A percentile compares a stretch with the other conserved stretches of the same genome.
Evolutionary conservation across 2,888 invertebrate species (phyloP).

Genomic region (Eudasyphora cyanicolor): DNA sequence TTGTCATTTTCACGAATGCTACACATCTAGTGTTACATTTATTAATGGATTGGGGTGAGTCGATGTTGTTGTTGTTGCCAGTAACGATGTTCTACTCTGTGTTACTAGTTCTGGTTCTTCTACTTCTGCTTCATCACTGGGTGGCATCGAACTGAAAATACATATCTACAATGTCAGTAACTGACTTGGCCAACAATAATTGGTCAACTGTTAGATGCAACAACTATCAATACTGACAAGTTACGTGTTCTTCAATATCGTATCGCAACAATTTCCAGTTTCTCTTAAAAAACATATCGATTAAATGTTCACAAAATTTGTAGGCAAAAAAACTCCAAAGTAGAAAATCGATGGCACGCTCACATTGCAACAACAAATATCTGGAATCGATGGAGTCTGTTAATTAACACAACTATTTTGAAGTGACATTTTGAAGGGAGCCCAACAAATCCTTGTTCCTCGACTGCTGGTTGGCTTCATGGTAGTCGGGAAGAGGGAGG

Average conservation of each 20-base stretch:
- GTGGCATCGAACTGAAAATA: slow-evolving; percentile 48
- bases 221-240: slow-evolving; percentile 50
- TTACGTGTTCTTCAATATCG: background rate
- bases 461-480: background rate
- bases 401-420: slow-evolving; percentile 11
- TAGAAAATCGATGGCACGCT: background rate
- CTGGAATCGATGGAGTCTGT: background rate
- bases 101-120: slow-evolving; percentile 33
- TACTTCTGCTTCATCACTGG: too few species aligned
- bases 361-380: background rate
- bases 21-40: slow-evolving; percentile 63
- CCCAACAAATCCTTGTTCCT: background rate
- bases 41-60: slow-evolving; percentile 36
- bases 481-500: background rate
- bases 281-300: background rate
- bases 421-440: background rate
- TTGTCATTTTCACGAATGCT: slow-evolving; percentile 9
- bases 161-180: slow-evolving; percentile 22
- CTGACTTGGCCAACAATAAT: slow-evolving; percentile 71
- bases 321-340: background rate
- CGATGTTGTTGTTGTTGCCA: slow-evolving; percentile 27
- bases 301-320: background rate
- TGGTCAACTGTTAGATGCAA: slow-evolving; percentile 69
- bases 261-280: background rate
- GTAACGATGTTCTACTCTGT: too few species aligned